Percentiles rank a stretch among this genome's conserved stretches.
Conservation (phyloP, 1,140 invertebrate genomes). For the Leptopilina boulardi region DNA sequence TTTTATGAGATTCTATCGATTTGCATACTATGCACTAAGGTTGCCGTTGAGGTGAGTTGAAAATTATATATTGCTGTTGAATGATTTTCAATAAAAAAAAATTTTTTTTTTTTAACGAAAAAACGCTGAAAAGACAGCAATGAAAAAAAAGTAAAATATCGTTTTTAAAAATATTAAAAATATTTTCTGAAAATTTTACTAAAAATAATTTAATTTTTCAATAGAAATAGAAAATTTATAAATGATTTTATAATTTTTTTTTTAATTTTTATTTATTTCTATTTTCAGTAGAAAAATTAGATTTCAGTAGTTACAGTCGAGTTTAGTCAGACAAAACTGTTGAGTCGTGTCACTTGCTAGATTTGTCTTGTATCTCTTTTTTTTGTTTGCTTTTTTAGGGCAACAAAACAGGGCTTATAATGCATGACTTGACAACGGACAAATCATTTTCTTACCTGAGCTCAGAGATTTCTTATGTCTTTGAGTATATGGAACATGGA, state of each 20-base stretch:
- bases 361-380: neutral
- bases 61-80: neutral
- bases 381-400: neutral
- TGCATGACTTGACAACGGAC: constrained; percentile 3
- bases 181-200: too few relatives aligned
- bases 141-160: too few relatives aligned
- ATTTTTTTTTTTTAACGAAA: neutral
- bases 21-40: constrained; percentile 11
- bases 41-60: constrained; percentile 7
- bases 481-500: constrained; percentile 14
- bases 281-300: too few relatives aligned
- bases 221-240: too few relatives aligned
- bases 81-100: neutral
- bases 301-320: neutral
- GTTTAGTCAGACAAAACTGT: neutral
- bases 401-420: constrained; percentile 15
- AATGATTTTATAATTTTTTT: too few relatives aligned
- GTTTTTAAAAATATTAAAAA: too few relatives aligned
- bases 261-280: too few relatives aligned
- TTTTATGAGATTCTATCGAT: constrained; percentile 17
- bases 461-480: constrained; percentile 11
- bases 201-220: too few relatives aligned
- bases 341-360: neutral
- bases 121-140: too few relatives aligned
- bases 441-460: neutral